Evolutionary conservation across 2,797 vertebrate genomes (phyloP), one percentile per base, ranked within the genome.

Genomic region (Clarias laeviceps): DNA sequence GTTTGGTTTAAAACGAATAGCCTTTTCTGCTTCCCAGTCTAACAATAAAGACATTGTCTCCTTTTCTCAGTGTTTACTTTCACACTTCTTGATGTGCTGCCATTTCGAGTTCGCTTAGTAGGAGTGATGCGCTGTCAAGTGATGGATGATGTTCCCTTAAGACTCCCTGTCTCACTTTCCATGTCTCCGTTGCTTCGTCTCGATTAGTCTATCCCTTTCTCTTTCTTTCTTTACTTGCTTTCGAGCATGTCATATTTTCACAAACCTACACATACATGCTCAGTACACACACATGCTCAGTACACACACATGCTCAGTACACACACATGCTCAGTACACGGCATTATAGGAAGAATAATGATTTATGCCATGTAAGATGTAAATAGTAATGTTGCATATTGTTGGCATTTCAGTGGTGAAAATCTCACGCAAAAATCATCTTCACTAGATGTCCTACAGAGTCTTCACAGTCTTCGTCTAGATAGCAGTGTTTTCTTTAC

Each of bases 111-210:
- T 57, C 15, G 34, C 61, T 74, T 68, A 65, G 69, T 76, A 32
- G 61, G 37, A 74, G 50, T 85, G 79, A 74, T 57, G 79, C 62
- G 56, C 56, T 84, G 68, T 65, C 59, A 74, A 37, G 69, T 85
- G 66, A 72, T 50, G 27, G 65, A 85, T 72, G 57, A 80, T 54
- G 14, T 66, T 66, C 61, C 45, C 69, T 61, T 62, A 79, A 45
- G 74, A 40, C 83, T 78, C 73, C 40, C 34, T 3, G 29, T 79
- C 24, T 84, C 40, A n/a, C 27, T 65, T 56, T 68, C 34, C 22
- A 62, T 62, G 57, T 40, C 22, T 62, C 77, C 40, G 77, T 79
- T 4, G n/a, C 61, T 50, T 59, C 8, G 12, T 65, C 78, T 80
- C n/a, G 37, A 4, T 29, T 50, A 65, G 20, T 80, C 59, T 64